phyloP scores from a whole-genome alignment of 2,797 vertebrate species.

The Helarctos malayanus region DNA sequence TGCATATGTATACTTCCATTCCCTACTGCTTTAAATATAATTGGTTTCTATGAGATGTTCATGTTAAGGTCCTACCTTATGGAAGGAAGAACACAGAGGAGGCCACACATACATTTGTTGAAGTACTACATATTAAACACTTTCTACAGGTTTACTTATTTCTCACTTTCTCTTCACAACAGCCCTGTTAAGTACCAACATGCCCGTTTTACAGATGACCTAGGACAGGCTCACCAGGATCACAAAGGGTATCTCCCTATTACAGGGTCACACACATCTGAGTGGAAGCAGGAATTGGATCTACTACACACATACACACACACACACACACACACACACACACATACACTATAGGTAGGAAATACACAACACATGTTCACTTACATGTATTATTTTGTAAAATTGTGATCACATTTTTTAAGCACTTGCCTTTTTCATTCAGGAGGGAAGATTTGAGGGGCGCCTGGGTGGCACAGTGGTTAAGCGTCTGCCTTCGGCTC shows the following conservation, averaged over 20 bases:
- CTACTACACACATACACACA: not conserved
- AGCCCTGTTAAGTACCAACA: not conserved
- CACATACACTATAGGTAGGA: not conserved
- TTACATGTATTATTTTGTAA: not conserved
- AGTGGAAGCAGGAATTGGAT: not conserved
- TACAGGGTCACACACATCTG: not conserved
- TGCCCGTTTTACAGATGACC: not conserved
- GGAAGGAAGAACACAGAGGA: not conserved
- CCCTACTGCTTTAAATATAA: not conserved
- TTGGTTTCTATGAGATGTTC: not conserved
- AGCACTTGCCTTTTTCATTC: not conserved
- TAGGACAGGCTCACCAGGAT: not conserved
- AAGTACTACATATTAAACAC: not conserved
- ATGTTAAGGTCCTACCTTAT: not conserved
- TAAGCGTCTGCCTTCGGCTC: no score
- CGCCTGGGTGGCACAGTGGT: no score
- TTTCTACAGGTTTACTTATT: not conserved
- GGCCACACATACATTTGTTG: not conserved
- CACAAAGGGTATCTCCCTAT: not conserved
- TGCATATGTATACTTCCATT: not conserved
- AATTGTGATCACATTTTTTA: not conserved
- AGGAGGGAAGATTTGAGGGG: not conserved
- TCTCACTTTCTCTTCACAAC: not conserved
- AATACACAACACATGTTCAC: not conserved
- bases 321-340: no score